A percentile compares a stretch with the other conserved stretches of the same genome.
Conservation (phyloP, 2,888 invertebrate species). For the Parnassius orleans region DNA sequence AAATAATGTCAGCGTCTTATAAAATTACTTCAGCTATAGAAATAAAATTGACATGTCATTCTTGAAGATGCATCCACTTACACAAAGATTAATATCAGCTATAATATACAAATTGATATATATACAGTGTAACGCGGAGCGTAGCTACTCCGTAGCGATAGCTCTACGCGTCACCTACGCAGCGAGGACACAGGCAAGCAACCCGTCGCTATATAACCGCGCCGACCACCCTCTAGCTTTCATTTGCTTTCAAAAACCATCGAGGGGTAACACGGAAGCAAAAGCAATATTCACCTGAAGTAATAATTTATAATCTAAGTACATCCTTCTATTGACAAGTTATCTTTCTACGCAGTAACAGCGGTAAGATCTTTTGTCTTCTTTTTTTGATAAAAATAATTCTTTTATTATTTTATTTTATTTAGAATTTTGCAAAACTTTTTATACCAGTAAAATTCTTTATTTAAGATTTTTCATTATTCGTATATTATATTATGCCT, state of each 20-base stretch:
- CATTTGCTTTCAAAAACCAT: slow-evolving; percentile 66
- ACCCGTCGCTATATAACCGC: slow-evolving; percentile 62
- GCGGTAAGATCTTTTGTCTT: slow-evolving; percentile 15
- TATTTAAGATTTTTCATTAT: no score
- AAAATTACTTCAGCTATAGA: slow-evolving; percentile 6
- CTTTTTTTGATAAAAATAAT: background rate
- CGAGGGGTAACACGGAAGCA: slow-evolving; percentile 44
- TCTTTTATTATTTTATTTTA: background rate
- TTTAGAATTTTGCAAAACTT: background rate
- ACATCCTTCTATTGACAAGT: background rate
- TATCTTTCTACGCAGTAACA: background rate
- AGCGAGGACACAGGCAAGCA: slow-evolving; percentile 40
- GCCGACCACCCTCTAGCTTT: slow-evolving; percentile 50
- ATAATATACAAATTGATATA: slow-evolving; percentile 2
- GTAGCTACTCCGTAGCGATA: slow-evolving; percentile 32
- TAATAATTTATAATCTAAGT: slow-evolving; percentile 23
- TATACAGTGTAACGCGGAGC: slow-evolving; percentile 15
- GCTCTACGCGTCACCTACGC: slow-evolving; percentile 51
- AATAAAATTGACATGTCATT: slow-evolving; percentile 22
- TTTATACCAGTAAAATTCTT: no score
- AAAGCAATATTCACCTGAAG: slow-evolving; percentile 9
- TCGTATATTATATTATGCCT: no score
- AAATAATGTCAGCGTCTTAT: slow-evolving; percentile 12
- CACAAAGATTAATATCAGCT: slow-evolving; percentile 16
- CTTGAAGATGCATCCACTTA: slow-evolving; percentile 19